These are phyloP conservation scores for Pelobates fuscus DNA, from an alignment of 2,113 vertebrate genomes.

Conservation along the genomic window DNA sequence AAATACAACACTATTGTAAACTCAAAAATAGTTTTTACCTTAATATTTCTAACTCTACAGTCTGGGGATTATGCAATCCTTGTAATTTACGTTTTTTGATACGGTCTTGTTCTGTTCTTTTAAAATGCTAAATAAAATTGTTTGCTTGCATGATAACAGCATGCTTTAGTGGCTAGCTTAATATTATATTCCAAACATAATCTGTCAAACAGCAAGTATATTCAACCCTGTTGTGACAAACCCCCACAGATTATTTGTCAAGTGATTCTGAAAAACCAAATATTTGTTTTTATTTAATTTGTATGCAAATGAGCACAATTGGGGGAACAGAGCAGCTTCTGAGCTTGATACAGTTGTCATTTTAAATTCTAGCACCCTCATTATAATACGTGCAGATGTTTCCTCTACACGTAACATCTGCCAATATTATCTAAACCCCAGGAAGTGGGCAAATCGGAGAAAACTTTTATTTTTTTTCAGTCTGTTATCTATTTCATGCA, in stretches of 20 bases:
- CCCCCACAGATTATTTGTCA: conserved; percentile 89
- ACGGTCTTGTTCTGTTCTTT: conserved; percentile 30
- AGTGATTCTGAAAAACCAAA: conserved; percentile 82
- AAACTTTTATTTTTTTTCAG: conserved; percentile 82
- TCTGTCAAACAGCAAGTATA: conserved; percentile 78
- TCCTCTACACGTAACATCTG: conserved; percentile 83
- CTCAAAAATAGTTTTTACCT: too few species aligned
- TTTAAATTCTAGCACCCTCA: conserved; percentile 83
- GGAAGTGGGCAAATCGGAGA: conserved; percentile 87
- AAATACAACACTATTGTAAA: too few species aligned
- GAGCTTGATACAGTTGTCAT: conserved; percentile 83
- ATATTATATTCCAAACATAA: conserved; percentile 55
- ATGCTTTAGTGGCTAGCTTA: conserved; percentile 71
- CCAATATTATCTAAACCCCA: conserved; percentile 85
- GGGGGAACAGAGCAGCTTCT: conserved; percentile 76
- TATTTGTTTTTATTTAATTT: conserved; percentile 76
- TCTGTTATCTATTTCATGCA: conserved; percentile 90
- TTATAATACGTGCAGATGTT: conserved; percentile 80
- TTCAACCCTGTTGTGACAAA: conserved; percentile 85
- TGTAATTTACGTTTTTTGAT: conserved; percentile 25
- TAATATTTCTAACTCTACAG: too few species aligned
- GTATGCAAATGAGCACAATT: conserved; percentile 70
- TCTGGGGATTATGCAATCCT: neutral
- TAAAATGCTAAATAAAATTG: conserved; percentile 60
- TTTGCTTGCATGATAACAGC: conserved; percentile 69